Percentiles rank a stretch among this genome's conserved stretches.
These are phyloP conservation scores for Trachelus troglodyta DNA, from an alignment of 2,888 invertebrate species.

Conservation along the genomic window DNA sequence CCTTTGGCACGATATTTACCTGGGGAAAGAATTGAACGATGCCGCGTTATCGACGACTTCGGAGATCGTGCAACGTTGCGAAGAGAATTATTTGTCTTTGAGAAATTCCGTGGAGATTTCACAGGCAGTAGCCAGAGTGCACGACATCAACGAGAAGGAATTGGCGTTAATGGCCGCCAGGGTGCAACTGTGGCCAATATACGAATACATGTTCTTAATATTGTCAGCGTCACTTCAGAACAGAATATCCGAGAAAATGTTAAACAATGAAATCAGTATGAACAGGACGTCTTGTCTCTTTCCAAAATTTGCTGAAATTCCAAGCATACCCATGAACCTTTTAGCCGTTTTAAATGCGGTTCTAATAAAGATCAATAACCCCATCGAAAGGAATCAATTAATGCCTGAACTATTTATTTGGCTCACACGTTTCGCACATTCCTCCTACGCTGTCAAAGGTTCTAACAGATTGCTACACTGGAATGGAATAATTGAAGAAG, in stretches of 20 bases:
- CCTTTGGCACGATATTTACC: slow-evolving; percentile 44
- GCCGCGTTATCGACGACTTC: slow-evolving; percentile 20
- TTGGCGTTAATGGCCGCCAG: slow-evolving; percentile 48
- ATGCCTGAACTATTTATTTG: slow-evolving; percentile 40
- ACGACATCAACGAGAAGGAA: slow-evolving; percentile 25
- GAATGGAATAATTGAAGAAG: slow-evolving; percentile 25
- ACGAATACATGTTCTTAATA: slow-evolving; percentile 68
- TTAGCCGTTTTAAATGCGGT: slow-evolving; percentile 45
- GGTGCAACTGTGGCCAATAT: slow-evolving; percentile 71
- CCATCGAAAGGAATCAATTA: slow-evolving; percentile 33
- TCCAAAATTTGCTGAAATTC: slow-evolving; percentile 41
- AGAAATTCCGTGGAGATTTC: slow-evolving; percentile 29
- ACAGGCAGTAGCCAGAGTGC: slow-evolving; percentile 19
- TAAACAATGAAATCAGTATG: background rate
- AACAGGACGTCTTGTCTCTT: slow-evolving; percentile 16
- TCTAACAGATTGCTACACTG: slow-evolving; percentile 40
- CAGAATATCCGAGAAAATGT: slow-evolving; percentile 29
- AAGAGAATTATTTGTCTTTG: slow-evolving; percentile 29
- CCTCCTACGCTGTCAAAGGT: slow-evolving; percentile 40
- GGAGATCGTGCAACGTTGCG: slow-evolving; percentile 32
- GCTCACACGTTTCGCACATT: slow-evolving; percentile 36
- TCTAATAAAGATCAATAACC: slow-evolving; percentile 21
- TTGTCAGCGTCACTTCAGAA: slow-evolving; percentile 48
- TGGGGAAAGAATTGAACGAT: slow-evolving; percentile 30
- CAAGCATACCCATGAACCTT: slow-evolving; percentile 49